Evolutionary conservation across 2,888 invertebrate genomes (phyloP), one percentile per base, ranked within the genome.

Genomic region (Scaptomyza polygonia): DNA sequence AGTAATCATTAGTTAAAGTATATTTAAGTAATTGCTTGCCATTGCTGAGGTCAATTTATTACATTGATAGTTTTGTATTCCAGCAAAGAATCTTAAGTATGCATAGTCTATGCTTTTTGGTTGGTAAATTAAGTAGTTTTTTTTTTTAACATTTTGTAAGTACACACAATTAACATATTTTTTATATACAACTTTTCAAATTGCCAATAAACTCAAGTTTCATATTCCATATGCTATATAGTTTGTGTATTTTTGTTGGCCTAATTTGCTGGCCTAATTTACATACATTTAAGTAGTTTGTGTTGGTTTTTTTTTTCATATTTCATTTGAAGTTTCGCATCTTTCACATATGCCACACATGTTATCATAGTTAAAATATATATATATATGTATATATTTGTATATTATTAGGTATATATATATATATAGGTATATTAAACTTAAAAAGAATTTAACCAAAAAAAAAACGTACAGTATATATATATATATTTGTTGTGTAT

Each of bases 361-460:
- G n/a, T n/a, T n/a, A n/a, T n/a, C n/a, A 44, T 25, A 25, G 25
- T 21, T 21, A 21, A 21, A 21, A 21, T 25, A 25, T 5, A 25
- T 25, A 25, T 25, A 5, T 25, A 25, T 25, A 25, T 25, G 5
- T 25, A 21, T 81, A 82, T 84, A 68, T 75, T 36, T 67, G 53
- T 81, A 61, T 72, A 56, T 80, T 45, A 43, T 39, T 72, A 53
- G 69, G 44, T 56, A 40, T n/a, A n/a, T n/a, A 49, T 67, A 64
- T 76, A 52, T 69, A 54, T 72, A 51, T 76, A 48, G 43, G 62
- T 77, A 72, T 78, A 77, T 76, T 71, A 72, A 77, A 82, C 79
- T 86, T 82, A 86, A 77, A 77, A 86, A 70, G 72, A 83, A 77
- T 86, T 77, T 86, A 86, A 82, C 83, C 81, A 79, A 81, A 81